A percentile compares a stretch with the other conserved stretches of the same genome.
Evolutionary conservation across 2,113 vertebrate species (phyloP).

Genomic region (Osmerus mordax): DNA sequence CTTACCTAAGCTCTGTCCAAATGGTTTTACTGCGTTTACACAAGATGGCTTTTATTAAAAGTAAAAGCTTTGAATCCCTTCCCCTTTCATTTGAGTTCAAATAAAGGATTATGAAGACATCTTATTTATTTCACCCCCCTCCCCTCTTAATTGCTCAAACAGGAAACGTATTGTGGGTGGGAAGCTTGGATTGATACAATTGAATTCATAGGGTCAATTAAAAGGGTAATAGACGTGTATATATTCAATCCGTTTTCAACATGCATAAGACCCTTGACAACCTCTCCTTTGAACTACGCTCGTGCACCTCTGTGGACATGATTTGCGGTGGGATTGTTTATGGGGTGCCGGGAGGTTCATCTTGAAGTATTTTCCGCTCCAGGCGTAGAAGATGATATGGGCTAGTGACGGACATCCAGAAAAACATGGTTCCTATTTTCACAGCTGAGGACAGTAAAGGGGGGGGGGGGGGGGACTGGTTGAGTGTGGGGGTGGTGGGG

Average conservation of each 20-base stretch:
- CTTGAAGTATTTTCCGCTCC: slow-evolving; percentile 18
- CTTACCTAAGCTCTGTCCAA: not conserved
- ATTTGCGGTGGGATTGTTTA: not conserved
- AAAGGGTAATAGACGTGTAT: not conserved
- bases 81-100: slow-evolving; percentile 26
- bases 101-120: slow-evolving; percentile 12
- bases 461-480: slow-evolving; percentile 6
- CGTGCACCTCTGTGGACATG: not conserved
- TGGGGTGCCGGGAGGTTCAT: slow-evolving; percentile 17
- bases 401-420: slow-evolving; percentile 34
- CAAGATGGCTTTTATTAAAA: slow-evolving; percentile 31
- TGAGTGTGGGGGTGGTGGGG: not conserved
- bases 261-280: not conserved
- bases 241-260: not conserved
- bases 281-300: not conserved
- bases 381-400: slow-evolving; percentile 24
- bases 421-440: slow-evolving; percentile 56
- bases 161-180: not conserved
- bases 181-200: not conserved
- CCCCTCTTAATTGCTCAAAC: slow-evolving; percentile 16
- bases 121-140: slow-evolving; percentile 1
- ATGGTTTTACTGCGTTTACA: slow-evolving; percentile 31
- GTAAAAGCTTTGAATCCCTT: not conserved
- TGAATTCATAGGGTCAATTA: not conserved
- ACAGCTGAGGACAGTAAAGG: slow-evolving; percentile 59